phyloP scores from a whole-genome alignment of 1,140 invertebrate species.

The Zaprionus inermis region DNA sequence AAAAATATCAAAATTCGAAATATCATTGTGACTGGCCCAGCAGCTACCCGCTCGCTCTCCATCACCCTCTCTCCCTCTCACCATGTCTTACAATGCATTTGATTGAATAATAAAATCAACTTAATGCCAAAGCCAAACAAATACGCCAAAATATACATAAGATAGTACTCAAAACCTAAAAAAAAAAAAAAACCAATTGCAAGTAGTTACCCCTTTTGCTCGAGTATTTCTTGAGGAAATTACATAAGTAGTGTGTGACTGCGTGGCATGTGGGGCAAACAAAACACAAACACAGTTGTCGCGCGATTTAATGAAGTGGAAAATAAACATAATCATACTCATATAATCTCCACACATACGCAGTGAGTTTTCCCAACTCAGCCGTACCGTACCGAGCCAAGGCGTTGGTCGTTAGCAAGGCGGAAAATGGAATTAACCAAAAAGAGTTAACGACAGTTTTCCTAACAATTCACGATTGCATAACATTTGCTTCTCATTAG shows the following conservation, averaged over 20 bases:
- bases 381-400: no score
- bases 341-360: conserved; percentile 41
- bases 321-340: conserved; percentile 71
- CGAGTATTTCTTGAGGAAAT: conserved; percentile 57
- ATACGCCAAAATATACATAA: conserved; percentile 46
- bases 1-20: conserved; percentile 25
- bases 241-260: conserved; percentile 63
- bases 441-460: conserved; percentile 63
- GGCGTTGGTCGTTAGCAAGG: conserved; percentile 39
- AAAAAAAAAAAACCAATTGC: conserved; percentile 36
- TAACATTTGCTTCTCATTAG: conserved; percentile 46
- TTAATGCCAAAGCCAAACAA: conserved; percentile 70
- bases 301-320: conserved; percentile 76
- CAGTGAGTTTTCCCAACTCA: neutral
- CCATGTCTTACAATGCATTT: conserved; percentile 65
- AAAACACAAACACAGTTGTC: conserved; percentile 50
- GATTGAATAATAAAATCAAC: conserved; percentile 74
- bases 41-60: neutral
- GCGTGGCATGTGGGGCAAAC: conserved; percentile 43
- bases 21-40: conserved; percentile 27
- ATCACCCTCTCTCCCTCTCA: neutral
- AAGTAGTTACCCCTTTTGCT: conserved; percentile 61
- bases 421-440: conserved; percentile 71
- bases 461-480: conserved; percentile 46
- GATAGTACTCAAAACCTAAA: conserved; percentile 26